These are phyloP conservation scores for Cotesia typhae DNA, from an alignment of 1,140 invertebrate genomes.

Conservation along the genomic window DNA sequence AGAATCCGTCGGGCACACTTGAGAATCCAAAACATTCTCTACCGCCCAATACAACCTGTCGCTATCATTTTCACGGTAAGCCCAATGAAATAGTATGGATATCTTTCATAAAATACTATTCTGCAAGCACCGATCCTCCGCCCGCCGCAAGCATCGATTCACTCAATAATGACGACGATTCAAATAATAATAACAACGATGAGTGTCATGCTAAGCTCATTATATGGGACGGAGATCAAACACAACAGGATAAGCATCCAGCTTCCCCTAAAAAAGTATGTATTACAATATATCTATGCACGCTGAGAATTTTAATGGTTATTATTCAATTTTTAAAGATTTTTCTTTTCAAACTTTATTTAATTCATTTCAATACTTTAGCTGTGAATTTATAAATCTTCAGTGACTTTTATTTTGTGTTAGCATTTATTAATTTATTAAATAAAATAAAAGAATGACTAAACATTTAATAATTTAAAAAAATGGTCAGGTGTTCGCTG, in stretches of 20 bases:
- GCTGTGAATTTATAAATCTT: too few relatives aligned
- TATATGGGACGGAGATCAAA: slow-evolving; percentile 76
- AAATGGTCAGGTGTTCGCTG: too few relatives aligned
- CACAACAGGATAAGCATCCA: slow-evolving; percentile 57
- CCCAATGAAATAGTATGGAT: slow-evolving; percentile 83
- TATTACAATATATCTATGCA: too few relatives aligned
- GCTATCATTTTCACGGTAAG: slow-evolving; percentile 73
- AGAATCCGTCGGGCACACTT: slow-evolving; percentile 74
- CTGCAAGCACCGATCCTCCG: slow-evolving; percentile 71
- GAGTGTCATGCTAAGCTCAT: slow-evolving; percentile 79
- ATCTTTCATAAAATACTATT: slow-evolving; percentile 84
- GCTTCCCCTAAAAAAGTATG: slow-evolving; percentile 49
- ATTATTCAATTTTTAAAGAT: too few relatives aligned
- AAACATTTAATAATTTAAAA: too few relatives aligned
- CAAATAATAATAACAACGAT: slow-evolving; percentile 50
- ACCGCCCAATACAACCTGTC: slow-evolving; percentile 85
- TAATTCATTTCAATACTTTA: too few relatives aligned
- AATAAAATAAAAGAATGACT: too few relatives aligned
- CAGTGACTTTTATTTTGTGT: too few relatives aligned
- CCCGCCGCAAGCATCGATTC: slow-evolving; percentile 70
- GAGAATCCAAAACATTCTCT: slow-evolving; percentile 85
- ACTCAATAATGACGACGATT: too few relatives aligned
- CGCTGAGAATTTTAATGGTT: neutral
- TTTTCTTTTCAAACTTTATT: too few relatives aligned
- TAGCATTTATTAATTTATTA: too few relatives aligned